phyloP scores from a whole-genome alignment of 2,797 vertebrate genomes.

The Cyprinodon diabolis region DNA sequence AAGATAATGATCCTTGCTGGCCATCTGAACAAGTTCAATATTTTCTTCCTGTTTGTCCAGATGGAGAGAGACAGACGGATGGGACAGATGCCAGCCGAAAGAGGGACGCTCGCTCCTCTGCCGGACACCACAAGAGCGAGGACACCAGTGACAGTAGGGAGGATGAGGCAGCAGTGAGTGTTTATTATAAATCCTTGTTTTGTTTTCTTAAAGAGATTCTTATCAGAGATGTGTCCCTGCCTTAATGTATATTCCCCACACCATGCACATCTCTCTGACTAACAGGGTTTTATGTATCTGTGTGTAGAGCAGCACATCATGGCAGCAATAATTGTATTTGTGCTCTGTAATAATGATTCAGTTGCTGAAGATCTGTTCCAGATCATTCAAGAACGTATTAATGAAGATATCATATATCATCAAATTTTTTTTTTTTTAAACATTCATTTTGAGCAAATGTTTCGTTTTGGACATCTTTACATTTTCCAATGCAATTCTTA shows the following conservation, averaged over 20 bases:
- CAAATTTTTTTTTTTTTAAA: too few relatives aligned
- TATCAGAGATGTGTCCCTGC: conserved; percentile 12
- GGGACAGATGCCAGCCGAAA: conserved; percentile 84
- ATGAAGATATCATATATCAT: too few relatives aligned
- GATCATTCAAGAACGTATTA: conserved; percentile 22
- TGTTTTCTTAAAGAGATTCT: conserved; percentile 6
- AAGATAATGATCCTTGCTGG: conserved; percentile 21
- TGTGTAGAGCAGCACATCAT: conserved; percentile 27
- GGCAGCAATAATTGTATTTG: conserved; percentile 20
- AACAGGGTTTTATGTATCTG: conserved; percentile 22
- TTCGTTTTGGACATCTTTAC: conserved; percentile 14
- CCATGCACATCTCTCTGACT: conserved; percentile 16
- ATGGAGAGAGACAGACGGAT: conserved; percentile 87
- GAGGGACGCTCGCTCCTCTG: conserved; percentile 65
- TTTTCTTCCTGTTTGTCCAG: conserved; percentile 73
- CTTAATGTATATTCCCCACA: background rate
- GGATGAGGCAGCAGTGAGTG: conserved; percentile 85
- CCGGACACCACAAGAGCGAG: conserved; percentile 77
- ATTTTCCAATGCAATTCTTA: conserved; percentile 17
- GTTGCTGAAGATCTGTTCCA: conserved; percentile 20
- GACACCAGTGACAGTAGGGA: conserved; percentile 92
- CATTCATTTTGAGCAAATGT: background rate
- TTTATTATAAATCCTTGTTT: conserved; percentile 2
- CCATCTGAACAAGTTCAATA: conserved; percentile 42
- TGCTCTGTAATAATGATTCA: conserved; percentile 40